Base-by-base conservation (phyloP, 2,797 vertebrate genomes). In the Manis crassicaudata region DNA sequence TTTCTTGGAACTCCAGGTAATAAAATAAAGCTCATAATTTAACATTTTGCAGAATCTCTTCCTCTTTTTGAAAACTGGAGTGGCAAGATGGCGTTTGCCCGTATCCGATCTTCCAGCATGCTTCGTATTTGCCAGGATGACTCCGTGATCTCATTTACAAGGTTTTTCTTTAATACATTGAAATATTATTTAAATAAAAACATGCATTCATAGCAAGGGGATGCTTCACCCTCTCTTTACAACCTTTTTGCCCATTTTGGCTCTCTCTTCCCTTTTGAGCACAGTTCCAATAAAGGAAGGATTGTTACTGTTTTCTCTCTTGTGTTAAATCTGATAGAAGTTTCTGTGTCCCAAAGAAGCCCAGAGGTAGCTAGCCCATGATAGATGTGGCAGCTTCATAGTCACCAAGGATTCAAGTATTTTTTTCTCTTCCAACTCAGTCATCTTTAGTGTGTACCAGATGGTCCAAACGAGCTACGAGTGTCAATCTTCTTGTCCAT, bases 21-120 rank as follows among this genome's bases (percentile, higher is more conserved):
- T 95, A 93, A 97, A 97, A 93, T 86, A 95, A 94, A 96, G 20
- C 52, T 97, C 81, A 67, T 92, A 96, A 95, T 89, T 93, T 58
- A 96, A 94, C 83, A 54, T 37, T 88, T 88, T 80, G 6, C 60
- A 92, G 62, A 91, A 75, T 91, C 63, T 90, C 73, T 92, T 94
- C 81, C 90, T 90, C 54, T 87, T 85, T 95, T 77, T 92, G 70
- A 94, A 97, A 97, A 88, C 72, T 75, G 43, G n/a, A 95, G 73
- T n/a, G 13, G 58, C 37, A 85, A 96, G 92, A 95, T 63, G 67
- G 50, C 73, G 86, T 86, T 81, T 75, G 46, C 32, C 13, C 43
- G 29, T 46, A 83, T 83, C 72, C 52, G 46, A 95, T 86, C 20
- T 62, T 87, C 68, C 46, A 92, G 8, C 43, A 37, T 54, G 80